Evolutionary conservation across 1,140 invertebrate species (phyloP), one percentile per base, ranked within the genome.

Genomic region (Cecropterus lyciades): DNA sequence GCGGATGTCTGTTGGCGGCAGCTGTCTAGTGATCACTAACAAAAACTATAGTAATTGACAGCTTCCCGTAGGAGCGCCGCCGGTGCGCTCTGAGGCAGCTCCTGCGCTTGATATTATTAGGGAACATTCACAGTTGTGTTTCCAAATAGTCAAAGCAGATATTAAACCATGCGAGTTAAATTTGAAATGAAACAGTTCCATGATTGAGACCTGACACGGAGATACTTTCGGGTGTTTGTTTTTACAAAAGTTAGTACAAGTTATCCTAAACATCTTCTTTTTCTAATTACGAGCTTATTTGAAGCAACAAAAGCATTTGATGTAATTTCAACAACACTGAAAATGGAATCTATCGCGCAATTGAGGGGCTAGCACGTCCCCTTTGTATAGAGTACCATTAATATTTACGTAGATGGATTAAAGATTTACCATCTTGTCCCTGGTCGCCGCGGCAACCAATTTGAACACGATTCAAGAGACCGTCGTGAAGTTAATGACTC

Each of bases 21-120:
- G 51, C 15, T 30, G 15, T 53, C 51, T 53, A 53, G 30, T 53
- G 51, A 53, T 53, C 51, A 53, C 51, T 53, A 30, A 53, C 30
- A 53, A 53, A 53, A 53, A 53, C 40, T 53, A 53, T 53, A 27
- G 51, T 53, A 53, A 53, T 53, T 53, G 30, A 53, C 51, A 11
- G 51, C 51, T 53, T 53, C 51, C 51, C 51, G 51, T 53, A 53
- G 51, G 14, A 53, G 27, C 30, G 51, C 11, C 20, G 27, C 10
- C 49, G 49, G 51, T 40, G 30, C 30, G 13, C n/a, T 13, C 24
- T 33, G 27, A 27, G 49, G 24, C 33, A n/a, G 49, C 24, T 27
- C 14, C 27, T 30, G 27, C 49, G 11, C 24, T 11, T 7, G 5
- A 11, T 30, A 13, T 7, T 27, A 27, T 15, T n/a, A 49, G 46